These are phyloP conservation scores for Sciurus vulgaris DNA, from an alignment of 2,797 vertebrate species.

Conservation along the genomic window DNA sequence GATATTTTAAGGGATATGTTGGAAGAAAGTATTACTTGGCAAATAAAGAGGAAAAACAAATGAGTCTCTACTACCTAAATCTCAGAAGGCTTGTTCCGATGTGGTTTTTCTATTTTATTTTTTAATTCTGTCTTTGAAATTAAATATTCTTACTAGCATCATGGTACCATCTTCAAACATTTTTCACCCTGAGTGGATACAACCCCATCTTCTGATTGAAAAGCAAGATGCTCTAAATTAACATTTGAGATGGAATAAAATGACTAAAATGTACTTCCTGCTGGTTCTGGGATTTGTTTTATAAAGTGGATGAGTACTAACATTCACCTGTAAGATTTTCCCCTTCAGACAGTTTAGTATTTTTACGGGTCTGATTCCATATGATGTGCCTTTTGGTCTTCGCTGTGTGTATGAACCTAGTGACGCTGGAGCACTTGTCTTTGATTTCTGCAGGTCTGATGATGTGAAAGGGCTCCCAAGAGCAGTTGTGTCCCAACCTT, in stretches of 20 bases:
- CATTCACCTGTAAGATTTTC: neutral
- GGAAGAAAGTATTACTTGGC: constrained; percentile 8
- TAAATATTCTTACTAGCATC: neutral
- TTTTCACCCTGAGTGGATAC: neutral
- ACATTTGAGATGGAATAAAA: neutral
- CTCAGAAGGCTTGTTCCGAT: neutral
- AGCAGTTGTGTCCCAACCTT: constrained; percentile 90
- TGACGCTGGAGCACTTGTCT: constrained; percentile 52
- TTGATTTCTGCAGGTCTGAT: constrained; percentile 90
- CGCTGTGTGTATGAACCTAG: neutral
- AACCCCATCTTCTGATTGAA: neutral
- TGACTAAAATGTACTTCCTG: neutral
- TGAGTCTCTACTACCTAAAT: neutral
- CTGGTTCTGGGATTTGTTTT: neutral
- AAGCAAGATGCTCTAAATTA: neutral
- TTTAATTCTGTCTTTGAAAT: neutral
- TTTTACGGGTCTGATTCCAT: neutral
- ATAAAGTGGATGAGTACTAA: neutral
- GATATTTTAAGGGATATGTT: neutral
- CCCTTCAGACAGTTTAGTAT: neutral
- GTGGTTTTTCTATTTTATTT: neutral
- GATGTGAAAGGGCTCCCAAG: constrained; percentile 91
- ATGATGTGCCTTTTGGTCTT: neutral
- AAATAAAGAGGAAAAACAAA: neutral
- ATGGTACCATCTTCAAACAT: neutral